These are phyloP conservation scores for human DNA, from an alignment of 2,113 vertebrate genomes.

Conservation along the genomic window GRCh38 chr17:1421001-1421500, in stretches of 20 bases:
- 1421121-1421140: conserved; percentile 81
- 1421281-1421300: conserved; percentile 69
- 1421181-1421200: conserved; percentile 72
- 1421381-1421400: conserved; percentile 18
- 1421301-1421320: conserved; percentile 63
- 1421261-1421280: conserved; percentile 47
- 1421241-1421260: conserved; percentile 47
- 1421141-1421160: conserved; percentile 78
- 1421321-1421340: conserved; percentile 65
- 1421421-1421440: conserved; percentile 75
- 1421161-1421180: conserved; percentile 76
- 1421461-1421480: conserved; percentile 69
- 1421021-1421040: conserved; percentile 85
- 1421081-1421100: conserved; percentile 74
- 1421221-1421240: conserved; percentile 46
- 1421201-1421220: conserved; percentile 58
- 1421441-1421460: conserved; percentile 66
- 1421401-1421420: conserved; percentile 73
- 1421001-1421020: conserved; percentile 85
- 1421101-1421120: conserved; percentile 79
- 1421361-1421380: conserved; percentile 65
- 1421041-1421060: conserved; percentile 84
- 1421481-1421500: conserved; percentile 59
- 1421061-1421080: conserved; percentile 79
- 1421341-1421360: conserved; percentile 74